Evolutionary conservation across 1,140 invertebrate species (phyloP), one percentile per base, ranked within the genome.

Genomic region (Oscheius sp.): DNA sequence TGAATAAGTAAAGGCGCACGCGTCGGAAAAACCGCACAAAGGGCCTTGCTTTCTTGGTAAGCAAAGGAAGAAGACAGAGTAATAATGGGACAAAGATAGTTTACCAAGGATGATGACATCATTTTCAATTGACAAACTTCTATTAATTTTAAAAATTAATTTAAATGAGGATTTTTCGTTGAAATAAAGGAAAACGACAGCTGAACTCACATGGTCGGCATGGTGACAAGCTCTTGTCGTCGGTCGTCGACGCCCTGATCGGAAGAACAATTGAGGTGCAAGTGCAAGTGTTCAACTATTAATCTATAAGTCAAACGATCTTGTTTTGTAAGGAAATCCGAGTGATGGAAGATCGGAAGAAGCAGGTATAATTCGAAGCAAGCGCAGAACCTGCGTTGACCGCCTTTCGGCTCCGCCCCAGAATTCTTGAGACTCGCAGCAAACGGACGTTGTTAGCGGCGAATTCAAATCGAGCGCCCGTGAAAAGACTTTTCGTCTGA

Each of bases 161-260:
- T n/a, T n/a, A n/a, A n/a, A n/a, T n/a, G n/a, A n/a, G n/a, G n/a
- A n/a, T n/a, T n/a, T n/a, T n/a, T n/a, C n/a, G n/a, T n/a, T n/a
- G n/a, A n/a, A n/a, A n/a, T 34, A 18, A 18, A 63, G 23, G n/a
- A 63, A 63, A 7, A 29, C 13, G 34, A 18, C 34, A 32, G 59
- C n/a, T 32, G 34, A 45, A 63, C 59, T 63, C 59, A 63, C 59
- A 63, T 63, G 34, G 59, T 63, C 10, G 59, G 59, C 59, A 63
- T 63, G 29, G 59, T 63, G 59, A 34, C 3, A 26, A 4, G 29
- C 15, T 18, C n/a, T 63, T 63, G 28, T 31, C 34, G 13, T 13
- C 49, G 15, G 49, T 55, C 49, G 49, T 7, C 42, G 49, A 55
- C 49, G 49, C 15, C 15, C 49, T 15, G 28, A 55, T 55, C 28